Evolutionary conservation across 2,113 vertebrate species (phyloP).

Genomic region (Pithys albifrons): DNA sequence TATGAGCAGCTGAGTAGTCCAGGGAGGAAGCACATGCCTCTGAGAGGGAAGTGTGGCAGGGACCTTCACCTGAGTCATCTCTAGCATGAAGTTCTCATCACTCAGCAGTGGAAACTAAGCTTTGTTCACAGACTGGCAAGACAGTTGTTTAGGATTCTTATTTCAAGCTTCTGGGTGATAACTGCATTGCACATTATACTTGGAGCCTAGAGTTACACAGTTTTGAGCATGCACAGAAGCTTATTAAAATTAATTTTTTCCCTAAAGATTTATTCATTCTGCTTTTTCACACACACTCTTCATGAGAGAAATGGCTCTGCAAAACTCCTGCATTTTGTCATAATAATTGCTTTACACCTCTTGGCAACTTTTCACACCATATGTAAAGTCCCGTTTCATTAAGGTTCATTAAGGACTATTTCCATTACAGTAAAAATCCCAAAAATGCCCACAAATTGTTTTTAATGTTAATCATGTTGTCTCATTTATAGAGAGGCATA

Average conservation of each 20-base stretch:
- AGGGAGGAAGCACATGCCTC: rapidly evolving
- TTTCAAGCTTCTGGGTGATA: constrained; percentile 31
- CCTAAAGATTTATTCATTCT: constrained; percentile 61
- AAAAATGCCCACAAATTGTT: constrained; percentile 46
- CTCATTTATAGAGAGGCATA: neutral
- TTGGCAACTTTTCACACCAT: constrained; percentile 69
- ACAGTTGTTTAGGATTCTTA: neutral
- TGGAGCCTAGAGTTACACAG: constrained; percentile 40
- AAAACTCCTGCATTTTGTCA: constrained; percentile 69
- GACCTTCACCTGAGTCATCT: neutral
- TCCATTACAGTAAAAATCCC: constrained; percentile 53
- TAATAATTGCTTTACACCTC: constrained; percentile 72
- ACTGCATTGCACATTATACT: neutral
- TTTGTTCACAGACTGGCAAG: neutral
- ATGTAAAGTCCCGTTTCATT: constrained; percentile 57
- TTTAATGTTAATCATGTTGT: neutral
- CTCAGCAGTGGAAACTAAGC: neutral
- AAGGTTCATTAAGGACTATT: constrained; percentile 63
- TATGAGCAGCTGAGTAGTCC: neutral
- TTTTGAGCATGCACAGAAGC: constrained; percentile 42
- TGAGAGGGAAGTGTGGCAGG: neutral
- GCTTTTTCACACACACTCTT: constrained; percentile 49
- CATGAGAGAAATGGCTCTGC: constrained; percentile 62
- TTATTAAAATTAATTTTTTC: constrained; percentile 75
- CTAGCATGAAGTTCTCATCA: neutral